These are phyloP conservation scores for Neocrepidodera transversa DNA, from an alignment of 2,888 invertebrate species.

Conservation along the genomic window DNA sequence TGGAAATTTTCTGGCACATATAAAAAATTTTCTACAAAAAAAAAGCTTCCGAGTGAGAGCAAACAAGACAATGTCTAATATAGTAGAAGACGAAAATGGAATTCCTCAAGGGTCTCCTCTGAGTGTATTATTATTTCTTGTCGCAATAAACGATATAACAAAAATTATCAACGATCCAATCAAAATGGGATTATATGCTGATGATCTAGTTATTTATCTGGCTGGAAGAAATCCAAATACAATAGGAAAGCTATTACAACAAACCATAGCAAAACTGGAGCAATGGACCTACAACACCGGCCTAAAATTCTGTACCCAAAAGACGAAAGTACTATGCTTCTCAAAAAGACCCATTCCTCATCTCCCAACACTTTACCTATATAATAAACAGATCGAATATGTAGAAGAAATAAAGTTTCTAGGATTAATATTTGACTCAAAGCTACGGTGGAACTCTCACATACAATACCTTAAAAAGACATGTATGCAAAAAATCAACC, in stretches of 20 bases:
- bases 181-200: background rate
- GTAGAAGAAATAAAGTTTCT: conserved; percentile 1
- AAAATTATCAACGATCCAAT: background rate
- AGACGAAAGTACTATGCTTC: conserved; percentile 1
- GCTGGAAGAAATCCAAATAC: background rate
- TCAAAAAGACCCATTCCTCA: background rate
- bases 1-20: conserved; percentile 4
- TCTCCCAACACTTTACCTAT: background rate
- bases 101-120: conserved; percentile 3
- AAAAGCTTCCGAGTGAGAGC: conserved; percentile 5
- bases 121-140: background rate
- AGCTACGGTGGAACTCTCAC: conserved; percentile 6
- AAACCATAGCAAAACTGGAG: background rate
- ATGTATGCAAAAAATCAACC: conserved; percentile 1
- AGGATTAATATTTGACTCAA: conserved; percentile 13
- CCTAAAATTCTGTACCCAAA: background rate
- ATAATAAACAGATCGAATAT: background rate
- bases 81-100: background rate
- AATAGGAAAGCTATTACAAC: background rate
- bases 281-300: conserved; percentile 9
- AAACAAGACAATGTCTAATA: background rate
- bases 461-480: background rate
- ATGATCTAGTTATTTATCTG: background rate
- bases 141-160: conserved; percentile 1
- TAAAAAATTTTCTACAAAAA: conserved; percentile 2